phyloP scores from a whole-genome alignment of 2,888 invertebrate genomes.

The Erynnis tages region DNA sequence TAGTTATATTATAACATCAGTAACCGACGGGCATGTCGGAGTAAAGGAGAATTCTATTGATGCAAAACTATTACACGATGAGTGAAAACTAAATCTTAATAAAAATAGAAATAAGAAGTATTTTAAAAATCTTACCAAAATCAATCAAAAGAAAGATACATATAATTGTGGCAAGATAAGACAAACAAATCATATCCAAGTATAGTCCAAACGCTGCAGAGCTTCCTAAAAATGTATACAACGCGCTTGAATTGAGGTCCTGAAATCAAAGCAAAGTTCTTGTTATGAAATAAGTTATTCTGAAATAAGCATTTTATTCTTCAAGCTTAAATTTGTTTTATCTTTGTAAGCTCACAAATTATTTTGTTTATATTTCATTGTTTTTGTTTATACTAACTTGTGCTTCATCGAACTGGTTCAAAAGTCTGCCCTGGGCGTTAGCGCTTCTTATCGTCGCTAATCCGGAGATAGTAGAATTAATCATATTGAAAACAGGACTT shows the following conservation, averaged over 20 bases:
- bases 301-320: too few relatives aligned
- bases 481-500: constrained; percentile 90
- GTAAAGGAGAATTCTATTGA: too few relatives aligned
- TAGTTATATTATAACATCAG: too few relatives aligned
- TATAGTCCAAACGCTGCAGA: constrained; percentile 87
- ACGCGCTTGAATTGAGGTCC: constrained; percentile 86
- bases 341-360: too few relatives aligned
- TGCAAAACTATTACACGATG: too few relatives aligned
- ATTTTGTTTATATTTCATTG: too few relatives aligned
- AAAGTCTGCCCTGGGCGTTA: constrained; percentile 82
- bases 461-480: constrained; percentile 88
- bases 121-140: constrained; percentile 68
- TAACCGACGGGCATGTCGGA: too few relatives aligned
- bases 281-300: too few relatives aligned
- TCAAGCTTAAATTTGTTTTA: too few relatives aligned
- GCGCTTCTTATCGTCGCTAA: constrained; percentile 89
- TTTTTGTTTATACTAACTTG: constrained; percentile 60
- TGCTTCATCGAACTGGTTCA: constrained; percentile 79
- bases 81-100: too few relatives aligned
- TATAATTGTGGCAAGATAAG: constrained; percentile 84
- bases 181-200: constrained; percentile 86
- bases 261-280: constrained; percentile 46
- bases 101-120: too few relatives aligned
- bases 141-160: constrained; percentile 83
- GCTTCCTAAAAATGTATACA: constrained; percentile 84